These are phyloP conservation scores for Drosophila kepulauana DNA, from an alignment of 1,140 invertebrate species.

Conservation along the genomic window DNA sequence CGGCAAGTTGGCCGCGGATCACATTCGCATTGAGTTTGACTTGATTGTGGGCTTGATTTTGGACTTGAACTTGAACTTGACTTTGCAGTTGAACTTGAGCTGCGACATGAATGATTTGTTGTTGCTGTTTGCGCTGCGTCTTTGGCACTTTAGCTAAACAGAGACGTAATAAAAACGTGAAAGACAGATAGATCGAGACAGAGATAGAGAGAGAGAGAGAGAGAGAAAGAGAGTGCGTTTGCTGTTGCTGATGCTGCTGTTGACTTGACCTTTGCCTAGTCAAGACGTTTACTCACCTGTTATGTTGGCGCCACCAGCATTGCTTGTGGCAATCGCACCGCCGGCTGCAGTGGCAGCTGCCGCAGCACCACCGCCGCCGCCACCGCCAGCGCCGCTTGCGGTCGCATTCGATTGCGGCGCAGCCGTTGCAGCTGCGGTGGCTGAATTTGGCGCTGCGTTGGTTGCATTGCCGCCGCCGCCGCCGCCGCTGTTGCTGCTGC, in stretches of 20 bases:
- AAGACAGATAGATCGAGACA: not conserved
- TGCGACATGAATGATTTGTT: not conserved
- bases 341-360: conserved; percentile 63
- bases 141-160: not conserved
- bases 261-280: not conserved
- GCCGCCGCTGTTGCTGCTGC: conserved; percentile 50
- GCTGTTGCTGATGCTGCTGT: too few relatives aligned
- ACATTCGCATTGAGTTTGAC: not conserved
- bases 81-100: not conserved
- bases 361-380: conserved; percentile 53
- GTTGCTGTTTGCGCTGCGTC: conserved; percentile 3
- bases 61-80: not conserved
- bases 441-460: conserved; percentile 30
- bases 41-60: not conserved
- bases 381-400: conserved; percentile 51
- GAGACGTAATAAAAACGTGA: conserved; percentile 1
- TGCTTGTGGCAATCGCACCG: conserved; percentile 61
- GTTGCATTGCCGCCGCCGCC: conserved; percentile 48
- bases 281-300: conserved; percentile 72
- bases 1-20: conserved; percentile 5
- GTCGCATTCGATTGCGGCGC: conserved; percentile 57
- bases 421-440: conserved; percentile 38
- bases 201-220: not conserved
- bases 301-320: conserved; percentile 69
- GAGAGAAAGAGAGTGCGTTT: conserved; percentile 4